These are phyloP conservation scores for Bembecia ichneumoniformis DNA, from an alignment of 2,888 invertebrate species.

Conservation along the genomic window DNA sequence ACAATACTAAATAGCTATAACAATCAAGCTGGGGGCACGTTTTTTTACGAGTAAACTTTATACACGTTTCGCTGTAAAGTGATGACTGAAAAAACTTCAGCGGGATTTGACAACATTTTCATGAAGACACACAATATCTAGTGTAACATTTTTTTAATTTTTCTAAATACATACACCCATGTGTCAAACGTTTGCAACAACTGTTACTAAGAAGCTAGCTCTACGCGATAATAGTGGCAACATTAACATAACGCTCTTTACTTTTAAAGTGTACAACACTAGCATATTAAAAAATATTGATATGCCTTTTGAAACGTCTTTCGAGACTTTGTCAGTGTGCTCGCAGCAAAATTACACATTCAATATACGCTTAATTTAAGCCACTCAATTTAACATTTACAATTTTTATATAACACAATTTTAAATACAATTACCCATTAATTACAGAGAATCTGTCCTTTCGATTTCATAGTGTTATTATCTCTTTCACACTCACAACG, in stretches of 20 bases:
- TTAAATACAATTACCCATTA: conserved; percentile 28
- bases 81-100: too few relatives aligned
- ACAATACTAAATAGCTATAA: conserved; percentile 31
- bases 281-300: conserved; percentile 49
- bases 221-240: conserved; percentile 51
- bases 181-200: conserved; percentile 35
- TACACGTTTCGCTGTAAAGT: not conserved
- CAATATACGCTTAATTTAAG: conserved; percentile 53
- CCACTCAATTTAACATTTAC: conserved; percentile 52
- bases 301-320: conserved; percentile 32
- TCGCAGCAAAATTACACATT: conserved; percentile 30
- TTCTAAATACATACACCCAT: conserved; percentile 45
- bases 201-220: conserved; percentile 51
- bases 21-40: conserved; percentile 41
- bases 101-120: too few relatives aligned
- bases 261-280: conserved; percentile 24
- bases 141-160: too few relatives aligned
- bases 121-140: too few relatives aligned
- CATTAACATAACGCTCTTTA: conserved; percentile 33
- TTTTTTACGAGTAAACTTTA: not conserved
- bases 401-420: conserved; percentile 37
- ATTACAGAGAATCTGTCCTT: conserved; percentile 8
- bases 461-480: too few relatives aligned
- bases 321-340: conserved; percentile 8
- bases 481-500: too few relatives aligned